A percentile compares a stretch with the other conserved stretches of the same genome.
These are phyloP conservation scores for Cyrtonyx montezumae DNA, from an alignment of 2,113 vertebrate species.

Conservation along the genomic window DNA sequence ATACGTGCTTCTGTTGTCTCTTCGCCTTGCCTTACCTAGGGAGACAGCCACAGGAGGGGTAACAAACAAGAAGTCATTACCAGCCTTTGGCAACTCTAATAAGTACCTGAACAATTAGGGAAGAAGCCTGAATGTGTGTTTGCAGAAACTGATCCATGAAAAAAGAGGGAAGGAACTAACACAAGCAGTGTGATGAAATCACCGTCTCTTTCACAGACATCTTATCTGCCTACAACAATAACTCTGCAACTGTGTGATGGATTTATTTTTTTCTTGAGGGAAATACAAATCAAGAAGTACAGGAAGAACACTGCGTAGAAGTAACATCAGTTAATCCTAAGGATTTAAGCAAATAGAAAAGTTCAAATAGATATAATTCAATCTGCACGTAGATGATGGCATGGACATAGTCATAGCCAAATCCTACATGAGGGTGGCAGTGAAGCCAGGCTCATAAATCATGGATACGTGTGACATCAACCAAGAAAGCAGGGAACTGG, in stretches of 20 bases:
- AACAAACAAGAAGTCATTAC: neutral
- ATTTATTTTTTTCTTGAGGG: neutral
- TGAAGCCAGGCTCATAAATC: neutral
- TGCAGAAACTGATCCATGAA: neutral
- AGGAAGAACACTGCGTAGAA: neutral
- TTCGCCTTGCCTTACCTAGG: slow-evolving; percentile 74
- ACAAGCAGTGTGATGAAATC: neutral
- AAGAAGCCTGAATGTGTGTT: neutral
- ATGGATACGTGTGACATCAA: neutral
- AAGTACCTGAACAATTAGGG: neutral
- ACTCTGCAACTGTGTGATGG: neutral
- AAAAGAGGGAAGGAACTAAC: neutral
- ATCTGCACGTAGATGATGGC: neutral
- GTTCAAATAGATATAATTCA: neutral
- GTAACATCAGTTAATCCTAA: neutral
- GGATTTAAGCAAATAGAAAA: neutral
- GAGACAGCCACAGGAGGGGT: slow-evolving; percentile 30
- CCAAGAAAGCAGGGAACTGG: neutral
- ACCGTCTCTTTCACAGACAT: neutral
- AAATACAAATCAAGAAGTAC: neutral
- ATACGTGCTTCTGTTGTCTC: slow-evolving; percentile 76
- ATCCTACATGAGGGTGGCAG: neutral
- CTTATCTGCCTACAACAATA: neutral
- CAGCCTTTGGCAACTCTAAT: neutral
- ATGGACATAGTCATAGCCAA: neutral